phyloP scores from a whole-genome alignment of 1,140 invertebrate genomes.

The Halictus rubicundus region DNA sequence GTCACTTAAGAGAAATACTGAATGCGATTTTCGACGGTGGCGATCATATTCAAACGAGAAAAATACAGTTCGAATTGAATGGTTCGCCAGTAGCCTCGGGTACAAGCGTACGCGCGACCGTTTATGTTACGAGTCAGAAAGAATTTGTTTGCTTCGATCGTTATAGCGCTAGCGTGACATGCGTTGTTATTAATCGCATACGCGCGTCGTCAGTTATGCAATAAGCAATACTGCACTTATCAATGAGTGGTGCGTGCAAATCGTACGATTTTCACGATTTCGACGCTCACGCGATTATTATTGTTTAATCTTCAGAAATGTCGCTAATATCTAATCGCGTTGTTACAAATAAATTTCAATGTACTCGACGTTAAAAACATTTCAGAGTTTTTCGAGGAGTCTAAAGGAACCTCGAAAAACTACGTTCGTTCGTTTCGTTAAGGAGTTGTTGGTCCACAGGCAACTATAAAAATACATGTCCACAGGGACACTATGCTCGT shows the following conservation, averaged over 20 bases:
- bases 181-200: background rate
- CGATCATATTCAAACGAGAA: too few species aligned
- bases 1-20: too few species aligned
- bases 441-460: too few species aligned
- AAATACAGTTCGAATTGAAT: background rate
- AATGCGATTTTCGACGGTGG: too few species aligned
- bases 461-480: too few species aligned
- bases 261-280: slow-evolving; percentile 2
- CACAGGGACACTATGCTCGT: too few species aligned
- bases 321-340: background rate
- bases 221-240: slow-evolving; percentile 19
- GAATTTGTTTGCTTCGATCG: slow-evolving; percentile 1
- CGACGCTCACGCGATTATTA: background rate
- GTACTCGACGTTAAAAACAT: too few species aligned
- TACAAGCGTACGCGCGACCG: background rate
- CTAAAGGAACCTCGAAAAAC: too few species aligned
- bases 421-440: too few species aligned
- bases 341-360: too few species aligned
- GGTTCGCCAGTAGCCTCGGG: too few species aligned
- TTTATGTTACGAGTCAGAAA: background rate
- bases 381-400: too few species aligned
- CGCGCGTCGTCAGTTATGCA: slow-evolving; percentile 10
- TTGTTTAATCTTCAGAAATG: background rate
- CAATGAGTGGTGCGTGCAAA: background rate
- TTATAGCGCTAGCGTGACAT: background rate